A percentile compares a stretch with the other conserved stretches of the same genome.
Evolutionary conservation across 2,888 invertebrate genomes (phyloP).

Genomic region (Artemia sp.): DNA sequence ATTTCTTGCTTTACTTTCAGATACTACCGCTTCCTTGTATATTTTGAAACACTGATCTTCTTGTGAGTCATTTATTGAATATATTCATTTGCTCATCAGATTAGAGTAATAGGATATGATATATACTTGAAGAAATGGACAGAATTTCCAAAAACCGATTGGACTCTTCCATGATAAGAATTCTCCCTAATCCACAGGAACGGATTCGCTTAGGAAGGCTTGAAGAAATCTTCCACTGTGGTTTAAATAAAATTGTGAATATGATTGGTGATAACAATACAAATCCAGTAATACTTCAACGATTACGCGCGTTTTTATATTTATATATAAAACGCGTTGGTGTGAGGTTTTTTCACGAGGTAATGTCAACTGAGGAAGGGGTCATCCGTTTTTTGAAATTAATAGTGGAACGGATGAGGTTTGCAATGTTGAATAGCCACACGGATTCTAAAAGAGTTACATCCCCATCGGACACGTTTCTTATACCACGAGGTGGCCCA

Average conservation of each 20-base stretch:
- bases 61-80: no score
- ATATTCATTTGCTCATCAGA: no score
- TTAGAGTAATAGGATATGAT: no score
- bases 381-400: background rate
- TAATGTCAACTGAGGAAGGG: background rate
- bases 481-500: conserved; percentile 5
- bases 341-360: background rate
- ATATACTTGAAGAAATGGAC: no score
- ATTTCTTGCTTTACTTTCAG: no score
- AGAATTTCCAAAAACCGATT: no score
- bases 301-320: background rate
- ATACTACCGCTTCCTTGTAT: no score
- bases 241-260: background rate
- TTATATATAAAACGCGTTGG: background rate
- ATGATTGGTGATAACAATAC: conserved; percentile 2
- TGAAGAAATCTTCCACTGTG: conserved; percentile 3
- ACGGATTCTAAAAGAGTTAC: conserved; percentile 2
- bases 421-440: background rate
- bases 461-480: background rate
- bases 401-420: conserved; percentile 2
- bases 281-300: conserved; percentile 2
- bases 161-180: no score
- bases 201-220: background rate
- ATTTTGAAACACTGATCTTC: no score
- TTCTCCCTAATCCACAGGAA: background rate